Percentiles rank a stretch among this genome's conserved stretches.
Conservation (phyloP, 2,888 invertebrate genomes). For the Cotesia congregata region DNA sequence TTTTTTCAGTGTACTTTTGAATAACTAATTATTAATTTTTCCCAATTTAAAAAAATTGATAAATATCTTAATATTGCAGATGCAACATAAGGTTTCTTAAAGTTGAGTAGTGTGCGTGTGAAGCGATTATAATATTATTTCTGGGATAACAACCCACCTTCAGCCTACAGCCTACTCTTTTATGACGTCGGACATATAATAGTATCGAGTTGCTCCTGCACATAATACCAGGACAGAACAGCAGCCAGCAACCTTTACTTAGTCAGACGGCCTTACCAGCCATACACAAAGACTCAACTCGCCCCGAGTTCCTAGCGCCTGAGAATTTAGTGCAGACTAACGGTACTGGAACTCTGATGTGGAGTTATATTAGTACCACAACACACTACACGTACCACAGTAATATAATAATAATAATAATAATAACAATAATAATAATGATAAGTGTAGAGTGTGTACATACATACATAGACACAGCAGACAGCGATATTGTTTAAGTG, state of each 20-base stretch:
- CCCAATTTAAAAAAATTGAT: too few relatives aligned
- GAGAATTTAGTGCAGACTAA: constrained; percentile 53
- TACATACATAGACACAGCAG: too few relatives aligned
- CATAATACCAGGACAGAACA: not conserved
- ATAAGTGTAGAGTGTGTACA: too few relatives aligned
- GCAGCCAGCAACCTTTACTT: not conserved
- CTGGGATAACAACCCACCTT: not conserved
- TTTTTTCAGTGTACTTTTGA: too few relatives aligned
- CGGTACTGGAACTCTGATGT: constrained; percentile 63
- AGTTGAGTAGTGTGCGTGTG: not conserved
- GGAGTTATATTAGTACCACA: constrained; percentile 53
- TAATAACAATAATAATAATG: too few relatives aligned
- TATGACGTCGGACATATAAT: not conserved
- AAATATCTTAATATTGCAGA: too few relatives aligned
- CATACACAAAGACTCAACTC: constrained; percentile 10
- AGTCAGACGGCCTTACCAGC: not conserved
- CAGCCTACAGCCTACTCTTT: not conserved
- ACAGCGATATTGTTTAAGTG: too few relatives aligned
- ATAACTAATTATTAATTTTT: too few relatives aligned
- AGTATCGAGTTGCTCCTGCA: not conserved
- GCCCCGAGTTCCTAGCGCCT: constrained; percentile 48
- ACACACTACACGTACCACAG: too few relatives aligned
- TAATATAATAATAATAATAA: too few relatives aligned
- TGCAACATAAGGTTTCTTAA: too few relatives aligned
- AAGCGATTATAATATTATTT: not conserved